phyloP scores from a whole-genome alignment of 2,888 invertebrate genomes.

The Drosophila mayaguana region DNA sequence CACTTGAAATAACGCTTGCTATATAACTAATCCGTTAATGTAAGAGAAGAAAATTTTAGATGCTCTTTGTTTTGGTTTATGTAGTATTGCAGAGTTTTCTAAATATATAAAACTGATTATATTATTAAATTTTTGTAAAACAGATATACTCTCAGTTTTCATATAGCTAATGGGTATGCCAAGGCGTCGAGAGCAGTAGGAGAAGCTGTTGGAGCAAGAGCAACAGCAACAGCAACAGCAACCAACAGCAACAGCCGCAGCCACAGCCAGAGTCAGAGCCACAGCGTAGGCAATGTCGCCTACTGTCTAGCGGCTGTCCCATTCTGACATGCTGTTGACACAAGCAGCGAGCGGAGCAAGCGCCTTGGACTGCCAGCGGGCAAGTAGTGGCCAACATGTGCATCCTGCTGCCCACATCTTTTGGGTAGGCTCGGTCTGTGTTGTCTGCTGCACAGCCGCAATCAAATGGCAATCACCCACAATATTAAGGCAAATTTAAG shows the following conservation, averaged over 20 bases:
- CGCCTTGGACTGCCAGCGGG: constrained; percentile 67
- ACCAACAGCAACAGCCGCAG: constrained; percentile 41
- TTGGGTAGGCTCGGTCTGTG: constrained; percentile 27
- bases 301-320: constrained; percentile 70
- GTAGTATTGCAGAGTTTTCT: no score
- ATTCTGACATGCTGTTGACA: constrained; percentile 83
- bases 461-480: constrained; percentile 81
- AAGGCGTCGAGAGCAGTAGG: constrained; percentile 31
- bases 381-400: constrained; percentile 48
- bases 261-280: constrained; percentile 31
- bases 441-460: constrained; percentile 35
- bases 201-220: constrained; percentile 38
- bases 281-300: constrained; percentile 68
- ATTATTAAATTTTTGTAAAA: neutral
- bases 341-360: constrained; percentile 68
- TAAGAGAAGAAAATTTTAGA: no score
- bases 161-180: neutral
- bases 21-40: no score
- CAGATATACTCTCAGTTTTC: neutral
- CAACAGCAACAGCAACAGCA: constrained; percentile 38
- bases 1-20: no score
- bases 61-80: no score
- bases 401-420: constrained; percentile 65
- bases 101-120: no score
- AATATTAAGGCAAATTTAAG: constrained; percentile 76